phyloP scores from a whole-genome alignment of 2,113 vertebrate genomes.

The Xiphophorus maculatus region DNA sequence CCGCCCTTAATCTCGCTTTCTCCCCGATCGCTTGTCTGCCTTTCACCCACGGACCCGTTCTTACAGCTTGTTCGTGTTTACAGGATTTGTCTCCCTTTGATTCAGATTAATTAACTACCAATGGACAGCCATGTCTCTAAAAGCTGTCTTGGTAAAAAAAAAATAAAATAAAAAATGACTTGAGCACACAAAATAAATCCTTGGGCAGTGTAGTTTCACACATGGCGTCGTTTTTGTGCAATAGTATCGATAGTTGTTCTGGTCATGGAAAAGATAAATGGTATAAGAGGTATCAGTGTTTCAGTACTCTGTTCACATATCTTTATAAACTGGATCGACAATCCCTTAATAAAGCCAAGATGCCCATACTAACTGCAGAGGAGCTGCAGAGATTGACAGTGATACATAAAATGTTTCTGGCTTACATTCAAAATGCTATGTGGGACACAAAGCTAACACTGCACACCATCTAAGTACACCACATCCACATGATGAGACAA shows the following conservation, averaged over 20 bases:
- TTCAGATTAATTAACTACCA: constrained; percentile 52
- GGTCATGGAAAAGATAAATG: background rate
- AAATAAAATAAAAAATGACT: background rate
- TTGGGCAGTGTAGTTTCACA: constrained; percentile 19
- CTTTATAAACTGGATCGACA: too few relatives aligned
- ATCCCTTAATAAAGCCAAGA: too few relatives aligned
- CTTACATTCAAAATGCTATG: too few relatives aligned
- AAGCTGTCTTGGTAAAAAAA: constrained; percentile 16
- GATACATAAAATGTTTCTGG: too few relatives aligned
- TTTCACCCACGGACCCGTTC: constrained; percentile 29
- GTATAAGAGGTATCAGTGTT: background rate
- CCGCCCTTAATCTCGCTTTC: constrained; percentile 40
- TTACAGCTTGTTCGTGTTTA: constrained; percentile 50
- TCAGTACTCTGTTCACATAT: too few relatives aligned
- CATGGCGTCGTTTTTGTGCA: background rate
- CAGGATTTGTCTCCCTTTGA: constrained; percentile 66
- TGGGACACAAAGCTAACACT: too few relatives aligned
- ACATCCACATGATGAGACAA: too few relatives aligned
- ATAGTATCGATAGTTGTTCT: background rate
- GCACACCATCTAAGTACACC: too few relatives aligned
- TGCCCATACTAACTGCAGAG: too few relatives aligned
- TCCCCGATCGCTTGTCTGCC: constrained; percentile 22
- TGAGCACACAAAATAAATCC: constrained; percentile 23
- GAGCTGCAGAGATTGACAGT: too few relatives aligned
- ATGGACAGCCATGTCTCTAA: constrained; percentile 35